Evolutionary conservation across 2,888 invertebrate species (phyloP).

Genomic region (Nemoura dubitans): DNA sequence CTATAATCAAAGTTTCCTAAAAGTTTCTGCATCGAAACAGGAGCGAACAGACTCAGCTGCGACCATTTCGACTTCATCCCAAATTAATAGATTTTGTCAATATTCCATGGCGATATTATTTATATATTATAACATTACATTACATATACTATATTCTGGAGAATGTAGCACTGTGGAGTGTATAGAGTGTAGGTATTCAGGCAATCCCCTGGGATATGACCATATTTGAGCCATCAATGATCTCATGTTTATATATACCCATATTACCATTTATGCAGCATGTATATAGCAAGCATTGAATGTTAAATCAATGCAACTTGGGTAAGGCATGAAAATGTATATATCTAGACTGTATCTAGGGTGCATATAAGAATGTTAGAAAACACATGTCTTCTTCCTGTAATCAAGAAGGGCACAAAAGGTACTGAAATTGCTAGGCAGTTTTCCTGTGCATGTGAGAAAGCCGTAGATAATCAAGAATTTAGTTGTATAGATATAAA

Average conservation of each 20-base stretch:
- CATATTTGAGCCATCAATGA: slow-evolving; percentile 3
- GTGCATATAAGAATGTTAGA: not conserved
- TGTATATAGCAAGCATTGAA: not conserved
- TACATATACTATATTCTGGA: not conserved
- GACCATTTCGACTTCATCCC: not conserved
- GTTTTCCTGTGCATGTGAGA: not conserved
- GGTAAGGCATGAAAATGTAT: not conserved
- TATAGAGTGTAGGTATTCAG: not conserved
- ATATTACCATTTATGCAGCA: not conserved
- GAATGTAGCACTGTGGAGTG: not conserved
- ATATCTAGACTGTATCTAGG: not conserved
- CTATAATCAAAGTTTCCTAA: slow-evolving; percentile 9
- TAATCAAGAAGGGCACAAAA: not conserved
- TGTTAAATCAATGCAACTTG: slow-evolving; percentile 7
- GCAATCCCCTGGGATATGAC: not conserved
- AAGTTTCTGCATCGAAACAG: not conserved
- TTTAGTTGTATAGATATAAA: not conserved
- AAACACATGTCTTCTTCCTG: not conserved
- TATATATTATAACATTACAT: not conserved
- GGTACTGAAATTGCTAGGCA: not conserved
- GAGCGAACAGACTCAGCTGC: not conserved
- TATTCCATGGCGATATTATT: not conserved
- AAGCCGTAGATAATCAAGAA: not conserved
- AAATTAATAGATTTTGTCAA: slow-evolving; percentile 2
- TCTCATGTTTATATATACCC: slow-evolving; percentile 12